phyloP scores from a whole-genome alignment of 1,140 invertebrate genomes.

The Drosophila kanapiae region DNA sequence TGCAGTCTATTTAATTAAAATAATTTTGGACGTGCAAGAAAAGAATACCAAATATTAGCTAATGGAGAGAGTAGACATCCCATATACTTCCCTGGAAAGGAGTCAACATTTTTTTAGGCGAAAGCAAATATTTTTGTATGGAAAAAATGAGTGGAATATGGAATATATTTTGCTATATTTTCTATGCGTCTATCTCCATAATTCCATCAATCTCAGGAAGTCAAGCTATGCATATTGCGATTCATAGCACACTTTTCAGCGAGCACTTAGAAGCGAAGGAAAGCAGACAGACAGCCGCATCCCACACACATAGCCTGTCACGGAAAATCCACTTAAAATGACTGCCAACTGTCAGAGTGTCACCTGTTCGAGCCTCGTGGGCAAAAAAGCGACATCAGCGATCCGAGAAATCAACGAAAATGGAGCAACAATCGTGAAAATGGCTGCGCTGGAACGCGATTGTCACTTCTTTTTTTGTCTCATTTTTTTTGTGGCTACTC shows the following conservation, averaged over 20 bases:
- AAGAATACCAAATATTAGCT: not conserved
- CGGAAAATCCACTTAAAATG: conserved; percentile 75
- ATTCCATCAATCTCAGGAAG: conserved; percentile 11
- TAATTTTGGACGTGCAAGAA: not conserved
- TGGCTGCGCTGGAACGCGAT: conserved; percentile 48
- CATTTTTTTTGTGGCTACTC: conserved; percentile 29
- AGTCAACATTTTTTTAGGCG: not conserved
- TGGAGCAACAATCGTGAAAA: conserved; percentile 64
- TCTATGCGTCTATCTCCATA: not conserved
- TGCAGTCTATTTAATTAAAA: conserved; percentile 20
- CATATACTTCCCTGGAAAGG: not conserved
- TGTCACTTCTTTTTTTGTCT: conserved; percentile 35
- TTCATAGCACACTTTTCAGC: conserved; percentile 42
- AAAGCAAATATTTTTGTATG: not conserved
- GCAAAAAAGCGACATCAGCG: conserved; percentile 19
- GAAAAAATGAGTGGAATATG: not conserved
- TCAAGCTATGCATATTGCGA: conserved; percentile 7
- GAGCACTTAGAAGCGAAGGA: not conserved
- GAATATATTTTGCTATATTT: not conserved
- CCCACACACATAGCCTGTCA: conserved; percentile 60
- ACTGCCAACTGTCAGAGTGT: conserved; percentile 69
- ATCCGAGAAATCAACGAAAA: conserved; percentile 38
- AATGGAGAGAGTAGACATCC: not conserved
- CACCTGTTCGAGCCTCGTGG: conserved; percentile 58
- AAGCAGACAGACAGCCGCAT: conserved; percentile 8